Percentiles rank a stretch among this genome's conserved stretches.
Evolutionary conservation across 2,113 vertebrate species (phyloP).

Genomic region (Oncorhynchus clarkii): DNA sequence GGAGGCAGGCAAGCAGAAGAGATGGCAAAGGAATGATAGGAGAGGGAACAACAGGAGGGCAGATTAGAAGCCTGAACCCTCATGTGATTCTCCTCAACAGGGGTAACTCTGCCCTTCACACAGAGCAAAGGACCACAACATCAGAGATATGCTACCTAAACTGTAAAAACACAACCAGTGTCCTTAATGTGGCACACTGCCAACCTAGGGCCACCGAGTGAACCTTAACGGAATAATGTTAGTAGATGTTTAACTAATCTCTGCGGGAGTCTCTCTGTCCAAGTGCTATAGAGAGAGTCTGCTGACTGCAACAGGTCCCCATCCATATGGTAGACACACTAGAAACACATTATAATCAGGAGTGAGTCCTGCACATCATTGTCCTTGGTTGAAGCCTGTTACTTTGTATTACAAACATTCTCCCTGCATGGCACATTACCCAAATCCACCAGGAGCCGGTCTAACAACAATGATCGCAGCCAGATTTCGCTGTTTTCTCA

Average conservation of each 20-base stretch:
- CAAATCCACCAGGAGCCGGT: neutral
- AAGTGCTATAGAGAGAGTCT: neutral
- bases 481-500: neutral
- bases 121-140: slow-evolving; percentile 8
- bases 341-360: slow-evolving; percentile 5
- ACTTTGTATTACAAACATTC: slow-evolving; percentile 12
- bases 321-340: slow-evolving; percentile 1
- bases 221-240: slow-evolving; percentile 4
- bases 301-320: slow-evolving; percentile 1
- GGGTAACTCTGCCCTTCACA: slow-evolving; percentile 28
- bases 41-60: slow-evolving; percentile 34
- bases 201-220: neutral
- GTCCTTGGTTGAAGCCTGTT: neutral
- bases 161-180: neutral
- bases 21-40: slow-evolving; percentile 29
- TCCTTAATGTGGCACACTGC: neutral
- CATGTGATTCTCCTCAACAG: slow-evolving; percentile 40
- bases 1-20: slow-evolving; percentile 23
- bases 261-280: slow-evolving; percentile 46
- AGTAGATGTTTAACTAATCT: slow-evolving; percentile 53
- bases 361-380: neutral
- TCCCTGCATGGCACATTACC: neutral
- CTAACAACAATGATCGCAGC: neutral
- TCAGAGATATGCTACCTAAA: neutral
- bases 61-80: slow-evolving; percentile 27